A percentile compares a stretch with the other conserved stretches of the same genome.
Evolutionary conservation across 1,140 invertebrate genomes (phyloP).

Genomic region (Antheraea mylitta): DNA sequence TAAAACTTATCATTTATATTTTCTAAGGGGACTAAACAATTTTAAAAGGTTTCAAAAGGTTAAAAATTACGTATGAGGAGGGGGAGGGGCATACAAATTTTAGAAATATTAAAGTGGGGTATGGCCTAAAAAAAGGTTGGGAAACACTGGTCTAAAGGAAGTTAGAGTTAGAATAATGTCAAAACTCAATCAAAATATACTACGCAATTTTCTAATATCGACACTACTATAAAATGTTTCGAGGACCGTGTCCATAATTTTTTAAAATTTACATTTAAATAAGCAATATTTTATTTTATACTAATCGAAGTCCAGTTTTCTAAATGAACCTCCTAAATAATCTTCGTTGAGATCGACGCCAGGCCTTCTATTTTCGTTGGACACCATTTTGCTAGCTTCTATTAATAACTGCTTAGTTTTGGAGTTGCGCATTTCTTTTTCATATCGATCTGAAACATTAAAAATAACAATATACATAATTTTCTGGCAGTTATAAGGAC

Average conservation of each 20-base stretch:
- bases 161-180: neutral
- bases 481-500: too few species aligned
- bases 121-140: too few species aligned
- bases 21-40: too few species aligned
- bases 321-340: conserved; percentile 43
- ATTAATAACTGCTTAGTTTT: conserved; percentile 33
- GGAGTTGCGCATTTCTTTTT: conserved; percentile 35
- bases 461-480: too few species aligned
- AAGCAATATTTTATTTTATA: neutral
- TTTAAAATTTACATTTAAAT: neutral
- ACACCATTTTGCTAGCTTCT: conserved; percentile 37
- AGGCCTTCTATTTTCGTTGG: conserved; percentile 32
- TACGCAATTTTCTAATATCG: neutral
- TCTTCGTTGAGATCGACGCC: conserved; percentile 31
- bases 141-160: too few species aligned
- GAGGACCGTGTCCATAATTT: neutral
- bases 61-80: too few species aligned
- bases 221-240: neutral
- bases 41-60: too few species aligned
- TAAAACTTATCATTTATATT: too few species aligned
- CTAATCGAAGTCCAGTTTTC: conserved; percentile 44
- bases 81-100: too few species aligned
- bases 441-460: conserved; percentile 29
- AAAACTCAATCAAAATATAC: neutral
- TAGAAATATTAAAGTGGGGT: too few species aligned